phyloP scores from a whole-genome alignment of 2,888 invertebrate species.

The Archaeoteleia sp. region DNA sequence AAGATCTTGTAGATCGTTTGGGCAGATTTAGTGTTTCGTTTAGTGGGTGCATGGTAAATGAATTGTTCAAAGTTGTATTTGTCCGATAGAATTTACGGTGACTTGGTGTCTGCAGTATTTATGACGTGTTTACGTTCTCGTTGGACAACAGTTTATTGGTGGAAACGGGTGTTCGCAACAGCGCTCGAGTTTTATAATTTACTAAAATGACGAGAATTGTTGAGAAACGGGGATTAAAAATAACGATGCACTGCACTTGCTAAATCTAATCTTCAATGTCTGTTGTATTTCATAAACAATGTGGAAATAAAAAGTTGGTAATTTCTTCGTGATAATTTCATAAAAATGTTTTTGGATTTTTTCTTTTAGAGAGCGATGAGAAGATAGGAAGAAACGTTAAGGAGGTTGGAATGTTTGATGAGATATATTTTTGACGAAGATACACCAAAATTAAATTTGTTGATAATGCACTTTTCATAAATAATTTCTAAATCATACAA shows the following conservation, averaged over 20 bases:
- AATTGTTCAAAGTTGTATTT: not conserved
- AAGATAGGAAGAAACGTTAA: too few relatives aligned
- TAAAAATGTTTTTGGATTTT: slow-evolving; percentile 35
- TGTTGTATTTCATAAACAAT: slow-evolving; percentile 23
- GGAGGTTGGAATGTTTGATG: too few relatives aligned
- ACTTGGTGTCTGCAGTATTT: not conserved
- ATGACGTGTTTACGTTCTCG: not conserved
- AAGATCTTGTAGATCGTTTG: slow-evolving; percentile 14
- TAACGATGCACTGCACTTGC: slow-evolving; percentile 21
- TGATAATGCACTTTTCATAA: too few relatives aligned
- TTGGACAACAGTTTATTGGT: slow-evolving; percentile 15
- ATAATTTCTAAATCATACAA: too few relatives aligned
- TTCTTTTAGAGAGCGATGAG: too few relatives aligned
- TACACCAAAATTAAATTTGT: too few relatives aligned
- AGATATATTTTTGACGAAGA: too few relatives aligned
- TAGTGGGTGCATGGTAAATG: slow-evolving; percentile 1
- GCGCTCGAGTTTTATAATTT: slow-evolving; percentile 27
- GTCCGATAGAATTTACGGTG: too few relatives aligned
- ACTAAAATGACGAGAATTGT: slow-evolving; percentile 30
- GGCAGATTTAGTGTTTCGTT: not conserved
- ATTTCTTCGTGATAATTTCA: slow-evolving; percentile 42
- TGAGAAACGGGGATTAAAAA: slow-evolving; percentile 28
- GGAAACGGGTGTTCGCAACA: slow-evolving; percentile 1
- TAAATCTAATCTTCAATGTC: slow-evolving; percentile 24
- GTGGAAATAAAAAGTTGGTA: slow-evolving; percentile 7